These are phyloP conservation scores for Parapristionchus giblindavisi DNA, from an alignment of 2,888 invertebrate species.

Conservation along the genomic window DNA sequence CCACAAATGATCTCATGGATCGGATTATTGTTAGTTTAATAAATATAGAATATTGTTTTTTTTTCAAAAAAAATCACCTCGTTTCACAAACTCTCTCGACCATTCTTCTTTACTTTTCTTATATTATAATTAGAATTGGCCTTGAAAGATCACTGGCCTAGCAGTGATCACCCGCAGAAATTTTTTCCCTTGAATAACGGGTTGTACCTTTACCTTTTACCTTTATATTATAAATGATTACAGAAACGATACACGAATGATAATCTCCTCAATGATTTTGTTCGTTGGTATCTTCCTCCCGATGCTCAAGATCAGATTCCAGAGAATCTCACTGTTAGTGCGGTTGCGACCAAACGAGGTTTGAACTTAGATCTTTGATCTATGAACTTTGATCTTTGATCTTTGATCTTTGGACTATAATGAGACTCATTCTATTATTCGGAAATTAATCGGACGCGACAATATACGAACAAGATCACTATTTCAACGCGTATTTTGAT, in stretches of 20 bases:
- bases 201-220: too few species aligned
- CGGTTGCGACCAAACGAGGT: neutral
- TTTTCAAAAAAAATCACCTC: neutral
- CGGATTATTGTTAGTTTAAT: conserved; percentile 38
- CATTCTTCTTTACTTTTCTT: neutral
- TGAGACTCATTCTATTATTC: too few species aligned
- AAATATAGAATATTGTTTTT: neutral
- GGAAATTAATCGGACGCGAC: too few species aligned
- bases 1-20: conserved; percentile 51
- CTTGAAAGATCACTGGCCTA: too few species aligned
- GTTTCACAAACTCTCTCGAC: neutral
- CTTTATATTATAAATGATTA: neutral
- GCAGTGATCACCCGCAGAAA: too few species aligned
- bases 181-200: too few species aligned
- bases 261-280: neutral
- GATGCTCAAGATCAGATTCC: neutral
- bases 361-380: neutral
- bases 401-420: too few species aligned
- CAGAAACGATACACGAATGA: neutral
- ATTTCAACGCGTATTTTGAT: too few species aligned
- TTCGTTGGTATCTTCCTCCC: neutral
- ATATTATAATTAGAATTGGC: neutral
- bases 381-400: neutral
- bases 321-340: neutral
- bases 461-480: too few species aligned